Conservation (phyloP, 2,797 vertebrate genomes). For the Austrolebias charrua region DNA sequence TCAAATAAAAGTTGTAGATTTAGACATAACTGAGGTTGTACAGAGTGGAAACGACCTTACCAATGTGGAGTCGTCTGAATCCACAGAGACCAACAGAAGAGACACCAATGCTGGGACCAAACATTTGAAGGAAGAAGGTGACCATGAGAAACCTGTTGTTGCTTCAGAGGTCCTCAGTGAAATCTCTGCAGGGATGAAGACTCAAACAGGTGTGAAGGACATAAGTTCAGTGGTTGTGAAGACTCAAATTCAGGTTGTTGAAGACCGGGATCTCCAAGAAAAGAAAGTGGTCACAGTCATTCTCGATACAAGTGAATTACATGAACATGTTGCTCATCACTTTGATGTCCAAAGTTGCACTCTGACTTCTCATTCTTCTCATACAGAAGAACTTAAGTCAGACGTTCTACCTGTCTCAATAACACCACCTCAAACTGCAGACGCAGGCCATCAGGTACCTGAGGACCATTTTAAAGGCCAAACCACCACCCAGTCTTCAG, state of each 20-base stretch:
- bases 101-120: not conserved
- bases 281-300: slow-evolving; percentile 39
- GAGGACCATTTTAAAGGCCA: slow-evolving; percentile 8
- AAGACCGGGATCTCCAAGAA: slow-evolving; percentile 6
- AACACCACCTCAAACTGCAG: slow-evolving; percentile 3
- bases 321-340: slow-evolving; percentile 4
- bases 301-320: slow-evolving; percentile 29
- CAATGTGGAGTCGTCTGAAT: not conserved
- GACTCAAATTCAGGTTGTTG: not conserved
- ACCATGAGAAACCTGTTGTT: not conserved
- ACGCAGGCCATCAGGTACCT: not conserved
- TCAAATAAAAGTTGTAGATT: not conserved
- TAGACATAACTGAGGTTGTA: not conserved
- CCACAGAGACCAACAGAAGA: not conserved
- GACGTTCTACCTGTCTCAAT: not conserved
- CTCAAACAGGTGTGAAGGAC: not conserved
- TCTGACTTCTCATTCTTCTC: not conserved
- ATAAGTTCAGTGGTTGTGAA: not conserved
- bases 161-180: not conserved
- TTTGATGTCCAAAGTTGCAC: slow-evolving; percentile 3
- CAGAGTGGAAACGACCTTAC: slow-evolving; percentile 3
- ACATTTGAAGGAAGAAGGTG: not conserved
- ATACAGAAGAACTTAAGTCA: slow-evolving; percentile 1
- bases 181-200: not conserved
- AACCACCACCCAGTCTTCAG: slow-evolving; percentile 10